A percentile compares a stretch with the other conserved stretches of the same genome.
Conservation (phyloP, 2,113 vertebrate genomes). For the Lophochroa leadbeateri region DNA sequence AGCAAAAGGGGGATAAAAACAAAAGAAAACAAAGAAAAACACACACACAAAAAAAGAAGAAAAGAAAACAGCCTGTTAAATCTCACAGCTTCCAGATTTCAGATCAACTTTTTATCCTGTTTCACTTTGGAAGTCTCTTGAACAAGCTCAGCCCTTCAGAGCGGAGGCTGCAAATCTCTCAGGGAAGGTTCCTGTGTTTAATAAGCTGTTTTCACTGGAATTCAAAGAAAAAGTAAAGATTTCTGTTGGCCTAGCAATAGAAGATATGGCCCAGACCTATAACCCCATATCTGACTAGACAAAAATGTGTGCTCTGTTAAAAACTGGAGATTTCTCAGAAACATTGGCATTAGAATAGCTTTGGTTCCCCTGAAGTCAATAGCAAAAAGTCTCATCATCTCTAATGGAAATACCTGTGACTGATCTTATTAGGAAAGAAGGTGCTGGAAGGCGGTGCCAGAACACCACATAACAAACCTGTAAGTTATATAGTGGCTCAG, state of each 20-base stretch:
- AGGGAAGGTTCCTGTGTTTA: conserved; percentile 20
- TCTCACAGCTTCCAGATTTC: not conserved
- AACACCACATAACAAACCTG: not conserved
- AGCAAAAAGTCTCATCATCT: not conserved
- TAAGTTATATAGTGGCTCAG: not conserved
- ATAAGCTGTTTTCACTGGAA: conserved; percentile 41
- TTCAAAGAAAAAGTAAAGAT: conserved; percentile 33
- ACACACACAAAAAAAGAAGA: no score
- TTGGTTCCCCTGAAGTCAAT: not conserved
- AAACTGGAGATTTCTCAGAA: conserved; percentile 1
- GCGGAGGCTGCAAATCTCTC: not conserved
- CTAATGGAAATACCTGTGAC: not conserved
- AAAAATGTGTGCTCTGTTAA: conserved; percentile 2
- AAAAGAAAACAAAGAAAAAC: no score
- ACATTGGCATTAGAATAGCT: not conserved
- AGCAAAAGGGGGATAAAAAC: not conserved
- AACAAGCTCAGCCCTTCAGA: not conserved
- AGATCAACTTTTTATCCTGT: not conserved
- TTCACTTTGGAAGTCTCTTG: not conserved
- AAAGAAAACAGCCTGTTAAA: not conserved
- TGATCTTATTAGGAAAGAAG: conserved; percentile 14
- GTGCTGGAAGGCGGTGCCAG: not conserved
- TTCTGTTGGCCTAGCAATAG: conserved; percentile 10
- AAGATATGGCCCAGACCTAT: not conserved
- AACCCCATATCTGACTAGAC: not conserved